Evolutionary conservation across 2,113 vertebrate genomes (phyloP), one percentile per base, ranked within the genome.

Genomic region (Salvator merianae): DNA sequence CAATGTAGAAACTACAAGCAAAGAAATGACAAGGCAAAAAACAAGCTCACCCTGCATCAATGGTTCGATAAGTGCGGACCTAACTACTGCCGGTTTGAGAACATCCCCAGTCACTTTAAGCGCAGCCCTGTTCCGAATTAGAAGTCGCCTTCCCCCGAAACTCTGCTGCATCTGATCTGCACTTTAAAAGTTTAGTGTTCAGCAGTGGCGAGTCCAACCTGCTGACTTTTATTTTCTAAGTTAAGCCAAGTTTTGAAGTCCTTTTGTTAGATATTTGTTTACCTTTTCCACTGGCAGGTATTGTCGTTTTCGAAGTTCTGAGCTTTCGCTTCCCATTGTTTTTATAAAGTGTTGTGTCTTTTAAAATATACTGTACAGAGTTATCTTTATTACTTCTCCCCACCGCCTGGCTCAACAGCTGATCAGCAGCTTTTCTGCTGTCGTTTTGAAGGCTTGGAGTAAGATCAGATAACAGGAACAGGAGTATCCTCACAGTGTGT

Each of bases 1-100:
- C 90, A 6, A 0, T 10, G 32, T 83, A 96, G 94, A 89, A 95
- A 95, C 83, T 68, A 89, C 2, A 88, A 86, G 40, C 81, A 83
- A 16, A 87, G 83, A 73, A 81, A 53, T 75, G 90, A 88, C 66
- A 92, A 90, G 76, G 65, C 89, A 70, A 28, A 83, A 38, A 85
- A 89, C 70, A 88, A 85, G 59, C 91, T 62, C 88, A 91, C 83
- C 55, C 87, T 87, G 24, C 32, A 62, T 4, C 87, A 86, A 72
- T 89, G 94, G 92, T 82, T 92, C 66, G 89, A 85, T 75, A 84
- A 68, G 69, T 94, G 90, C 77, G 86, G 86, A 78, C 79, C 90
- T 77, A 83, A 90, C 63, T 77, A 72, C 18, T 86, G 81, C n/a
- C 32, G 90, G n/a, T 96, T 94, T 86, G 91, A 84, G 73, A 84